A percentile compares a stretch with the other conserved stretches of the same genome.
phyloP scores from a whole-genome alignment of 2,888 invertebrate genomes.

The Parnassius apollo region DNA sequence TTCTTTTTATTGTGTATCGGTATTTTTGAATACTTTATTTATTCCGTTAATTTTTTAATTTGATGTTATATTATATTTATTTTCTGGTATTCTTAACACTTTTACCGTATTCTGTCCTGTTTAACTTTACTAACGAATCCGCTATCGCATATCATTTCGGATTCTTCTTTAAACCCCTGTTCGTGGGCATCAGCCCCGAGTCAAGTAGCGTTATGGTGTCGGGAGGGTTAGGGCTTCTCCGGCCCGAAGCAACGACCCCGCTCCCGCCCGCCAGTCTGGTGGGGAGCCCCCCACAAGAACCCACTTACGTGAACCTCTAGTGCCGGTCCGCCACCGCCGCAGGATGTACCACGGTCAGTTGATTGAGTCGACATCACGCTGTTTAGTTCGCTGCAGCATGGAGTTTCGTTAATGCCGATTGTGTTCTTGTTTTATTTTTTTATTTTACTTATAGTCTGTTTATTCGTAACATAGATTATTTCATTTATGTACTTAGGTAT shows the following conservation, averaged over 20 bases:
- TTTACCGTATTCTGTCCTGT: too few relatives aligned
- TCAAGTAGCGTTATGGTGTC: constrained; percentile 81
- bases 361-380: constrained; percentile 27
- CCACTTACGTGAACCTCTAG: constrained; percentile 97
- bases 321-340: constrained; percentile 78
- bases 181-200: constrained; percentile 60
- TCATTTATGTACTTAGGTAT: not conserved
- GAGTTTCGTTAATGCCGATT: constrained; percentile 12
- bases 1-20: too few relatives aligned
- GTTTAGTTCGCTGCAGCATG: constrained; percentile 15
- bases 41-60: too few relatives aligned
- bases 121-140: too few relatives aligned
- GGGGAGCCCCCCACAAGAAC: constrained; percentile 89
- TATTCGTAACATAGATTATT: constrained; percentile 14
- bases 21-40: too few relatives aligned
- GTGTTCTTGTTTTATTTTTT: constrained; percentile 20
- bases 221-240: constrained; percentile 70
- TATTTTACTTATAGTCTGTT: constrained; percentile 5
- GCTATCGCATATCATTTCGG: not conserved
- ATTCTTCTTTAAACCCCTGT: not conserved
- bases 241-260: constrained; percentile 79
- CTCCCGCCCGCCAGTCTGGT: constrained; percentile 67
- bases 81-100: too few relatives aligned
- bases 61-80: too few relatives aligned
- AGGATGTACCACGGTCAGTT: constrained; percentile 65